Percentiles rank a stretch among this genome's conserved stretches.
phyloP scores from a whole-genome alignment of 2,113 vertebrate species.

The Phycodurus eques region DNA sequence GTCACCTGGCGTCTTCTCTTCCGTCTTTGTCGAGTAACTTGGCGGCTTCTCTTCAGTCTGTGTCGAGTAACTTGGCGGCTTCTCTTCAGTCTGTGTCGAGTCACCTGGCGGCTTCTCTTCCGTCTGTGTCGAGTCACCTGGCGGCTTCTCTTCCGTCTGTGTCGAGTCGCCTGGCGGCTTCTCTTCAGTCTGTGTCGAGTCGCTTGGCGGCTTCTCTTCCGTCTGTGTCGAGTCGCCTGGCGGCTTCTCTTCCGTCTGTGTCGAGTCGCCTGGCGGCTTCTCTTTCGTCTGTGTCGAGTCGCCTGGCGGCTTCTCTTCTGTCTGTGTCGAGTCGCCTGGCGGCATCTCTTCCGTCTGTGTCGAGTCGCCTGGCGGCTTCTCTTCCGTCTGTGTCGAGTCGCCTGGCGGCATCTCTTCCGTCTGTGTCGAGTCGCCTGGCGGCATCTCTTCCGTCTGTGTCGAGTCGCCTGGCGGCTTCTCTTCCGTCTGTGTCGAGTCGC shows the following conservation, averaged over 20 bases:
- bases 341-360: neutral
- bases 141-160: too few relatives aligned
- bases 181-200: neutral
- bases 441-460: neutral
- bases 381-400: too few relatives aligned
- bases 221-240: too few relatives aligned
- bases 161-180: too few relatives aligned
- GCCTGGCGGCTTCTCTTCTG: too few relatives aligned
- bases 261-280: neutral
- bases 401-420: neutral
- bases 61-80: neutral
- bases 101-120: neutral
- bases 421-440: neutral
- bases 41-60: neutral
- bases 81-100: too few relatives aligned
- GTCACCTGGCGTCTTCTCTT: neutral
- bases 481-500: constrained; percentile 37
- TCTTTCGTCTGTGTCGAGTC: neutral
- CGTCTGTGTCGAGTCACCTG: neutral
- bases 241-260: too few relatives aligned
- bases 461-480: constrained; percentile 56
- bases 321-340: too few relatives aligned
- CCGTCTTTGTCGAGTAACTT: neutral
- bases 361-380: neutral
- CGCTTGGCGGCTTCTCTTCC: neutral